Conservation (phyloP, 2,888 invertebrate species). For the Nomada fabriciana region DNA sequence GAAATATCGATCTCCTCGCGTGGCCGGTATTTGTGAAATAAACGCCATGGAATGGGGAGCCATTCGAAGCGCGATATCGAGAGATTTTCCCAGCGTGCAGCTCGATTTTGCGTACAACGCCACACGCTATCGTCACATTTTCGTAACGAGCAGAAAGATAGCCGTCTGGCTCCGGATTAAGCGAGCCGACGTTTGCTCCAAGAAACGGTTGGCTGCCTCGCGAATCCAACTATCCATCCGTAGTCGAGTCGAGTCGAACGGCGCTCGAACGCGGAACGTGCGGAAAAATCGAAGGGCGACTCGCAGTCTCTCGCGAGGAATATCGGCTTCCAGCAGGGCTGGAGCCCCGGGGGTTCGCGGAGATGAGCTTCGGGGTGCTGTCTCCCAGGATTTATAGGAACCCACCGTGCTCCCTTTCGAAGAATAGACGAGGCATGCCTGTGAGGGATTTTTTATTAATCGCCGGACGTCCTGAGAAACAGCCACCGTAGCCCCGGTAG, state of each 20-base stretch:
- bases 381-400: slow-evolving; percentile 57
- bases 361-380: slow-evolving; percentile 24
- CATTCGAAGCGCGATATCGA: not conserved
- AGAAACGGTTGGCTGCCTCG: no score
- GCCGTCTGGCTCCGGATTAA: no score
- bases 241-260: not conserved
- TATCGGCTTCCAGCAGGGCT: slow-evolving; percentile 37
- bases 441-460: slow-evolving; percentile 44
- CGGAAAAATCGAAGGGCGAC: slow-evolving; percentile 3
- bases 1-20: slow-evolving; percentile 24
- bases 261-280: not conserved
- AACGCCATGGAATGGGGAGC: slow-evolving; percentile 11
- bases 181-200: no score
- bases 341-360: not conserved
- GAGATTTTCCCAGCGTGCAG: not conserved
- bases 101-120: no score
- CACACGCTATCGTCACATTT: no score
- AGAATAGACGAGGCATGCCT: slow-evolving; percentile 29
- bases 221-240: not conserved
- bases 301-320: slow-evolving; percentile 21
- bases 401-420: not conserved
- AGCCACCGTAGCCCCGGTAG: slow-evolving; percentile 6
- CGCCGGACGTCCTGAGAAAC: slow-evolving; percentile 27
- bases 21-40: slow-evolving; percentile 22
- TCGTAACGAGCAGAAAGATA: no score